These are phyloP conservation scores for Symphodus melops DNA, from an alignment of 2,113 vertebrate species.

Conservation along the genomic window DNA sequence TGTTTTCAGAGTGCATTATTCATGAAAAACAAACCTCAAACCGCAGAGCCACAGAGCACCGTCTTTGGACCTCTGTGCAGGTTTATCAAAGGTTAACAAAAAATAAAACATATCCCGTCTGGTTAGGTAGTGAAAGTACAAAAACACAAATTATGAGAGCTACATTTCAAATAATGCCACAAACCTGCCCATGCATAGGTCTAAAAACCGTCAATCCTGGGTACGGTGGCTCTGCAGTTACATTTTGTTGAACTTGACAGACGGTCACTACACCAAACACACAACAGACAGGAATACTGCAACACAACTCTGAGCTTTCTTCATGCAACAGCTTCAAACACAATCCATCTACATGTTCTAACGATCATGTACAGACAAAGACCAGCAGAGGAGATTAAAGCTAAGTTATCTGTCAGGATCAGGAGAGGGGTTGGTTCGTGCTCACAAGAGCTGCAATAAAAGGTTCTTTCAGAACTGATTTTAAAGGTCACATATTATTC, in stretches of 20 bases:
- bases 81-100: neutral
- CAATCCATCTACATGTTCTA: neutral
- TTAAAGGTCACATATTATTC: too few species aligned
- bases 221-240: too few species aligned
- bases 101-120: neutral
- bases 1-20: constrained; percentile 36
- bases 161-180: neutral
- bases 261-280: constrained; percentile 7
- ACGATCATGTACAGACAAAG: neutral
- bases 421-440: neutral
- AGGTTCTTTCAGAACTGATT: too few species aligned
- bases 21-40: neutral
- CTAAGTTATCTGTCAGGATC: neutral
- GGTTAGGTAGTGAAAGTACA: neutral
- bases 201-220: neutral
- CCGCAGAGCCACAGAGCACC: too few species aligned
- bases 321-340: constrained; percentile 39
- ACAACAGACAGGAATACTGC: constrained; percentile 39
- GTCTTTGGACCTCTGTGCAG: neutral
- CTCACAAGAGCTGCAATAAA: neutral
- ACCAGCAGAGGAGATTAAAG: neutral
- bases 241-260: neutral
- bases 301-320: constrained; percentile 22
- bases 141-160: neutral
- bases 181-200: neutral